A percentile compares a stretch with the other conserved stretches of the same genome.
phyloP scores from a whole-genome alignment of 2,113 vertebrate species.

The Ophthalmolycus amberensis region DNA sequence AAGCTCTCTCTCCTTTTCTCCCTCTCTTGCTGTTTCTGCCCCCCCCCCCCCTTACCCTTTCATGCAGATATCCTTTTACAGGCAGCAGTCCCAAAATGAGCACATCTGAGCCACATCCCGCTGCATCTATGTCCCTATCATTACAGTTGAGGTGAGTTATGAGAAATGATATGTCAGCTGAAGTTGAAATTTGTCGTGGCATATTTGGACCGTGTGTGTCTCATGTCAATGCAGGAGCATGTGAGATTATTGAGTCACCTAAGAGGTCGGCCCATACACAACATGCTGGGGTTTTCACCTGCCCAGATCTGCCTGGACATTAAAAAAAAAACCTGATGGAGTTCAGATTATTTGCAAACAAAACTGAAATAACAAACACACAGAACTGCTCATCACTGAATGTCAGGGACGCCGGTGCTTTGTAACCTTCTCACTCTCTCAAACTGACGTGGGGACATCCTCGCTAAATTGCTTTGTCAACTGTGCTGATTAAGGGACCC shows the following conservation, averaged over 20 bases:
- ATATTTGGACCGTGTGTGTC: neutral
- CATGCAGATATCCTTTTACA: constrained; percentile 62
- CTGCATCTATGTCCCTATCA: neutral
- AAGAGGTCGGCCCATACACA: constrained; percentile 16
- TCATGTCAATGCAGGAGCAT: too few relatives aligned
- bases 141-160: constrained; percentile 20
- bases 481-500: constrained; percentile 70
- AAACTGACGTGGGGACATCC: constrained; percentile 29
- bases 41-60: neutral
- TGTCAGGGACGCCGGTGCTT: constrained; percentile 48
- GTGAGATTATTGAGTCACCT: neutral
- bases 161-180: neutral
- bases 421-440: constrained; percentile 50
- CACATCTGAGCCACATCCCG: constrained; percentile 22
- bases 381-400: constrained; percentile 13
- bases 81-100: constrained; percentile 36
- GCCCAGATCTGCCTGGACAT: neutral
- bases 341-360: constrained; percentile 4
- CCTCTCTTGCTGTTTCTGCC: constrained; percentile 21
- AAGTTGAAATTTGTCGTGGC: neutral
- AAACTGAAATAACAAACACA: constrained; percentile 13
- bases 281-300: neutral
- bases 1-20: constrained; percentile 40
- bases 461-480: constrained; percentile 58
- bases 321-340: neutral